These are phyloP conservation scores for Corythoichthys haematopterus DNA, from an alignment of 2,113 vertebrate species.

Conservation along the genomic window DNA sequence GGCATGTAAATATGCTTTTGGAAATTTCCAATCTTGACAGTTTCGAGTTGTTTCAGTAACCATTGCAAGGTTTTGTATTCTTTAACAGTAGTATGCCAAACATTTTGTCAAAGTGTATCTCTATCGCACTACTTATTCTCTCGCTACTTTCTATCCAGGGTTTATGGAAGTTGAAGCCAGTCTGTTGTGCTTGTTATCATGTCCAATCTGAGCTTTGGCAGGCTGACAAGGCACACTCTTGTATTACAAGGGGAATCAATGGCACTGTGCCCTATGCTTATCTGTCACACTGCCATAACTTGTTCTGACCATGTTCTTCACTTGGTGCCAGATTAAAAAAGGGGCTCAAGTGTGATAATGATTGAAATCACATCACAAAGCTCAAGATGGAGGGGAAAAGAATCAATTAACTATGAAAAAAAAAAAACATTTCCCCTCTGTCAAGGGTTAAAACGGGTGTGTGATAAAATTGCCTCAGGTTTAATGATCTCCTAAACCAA, in stretches of 20 bases:
- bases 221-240: slow-evolving; percentile 65
- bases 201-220: slow-evolving; percentile 70
- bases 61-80: background rate
- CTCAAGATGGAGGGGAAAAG: background rate
- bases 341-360: background rate
- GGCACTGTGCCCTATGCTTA: slow-evolving; percentile 56
- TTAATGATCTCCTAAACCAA: slow-evolving; percentile 55
- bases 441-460: too few relatives aligned
- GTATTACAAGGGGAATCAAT: slow-evolving; percentile 73
- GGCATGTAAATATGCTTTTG: too few relatives aligned
- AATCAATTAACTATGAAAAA: background rate
- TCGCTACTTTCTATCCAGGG: background rate
- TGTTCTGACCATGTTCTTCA: slow-evolving; percentile 40
- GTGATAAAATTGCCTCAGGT: background rate
- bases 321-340: slow-evolving; percentile 43
- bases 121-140: slow-evolving; percentile 17
- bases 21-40: background rate
- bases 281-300: slow-evolving; percentile 61
- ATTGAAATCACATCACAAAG: background rate
- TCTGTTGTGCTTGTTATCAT: slow-evolving; percentile 58
- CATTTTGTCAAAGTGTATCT: background rate
- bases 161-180: slow-evolving; percentile 42
- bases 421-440: too few relatives aligned
- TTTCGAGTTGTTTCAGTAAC: background rate
- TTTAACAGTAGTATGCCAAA: background rate